Evolutionary conservation across 2,797 vertebrate species (phyloP).

Genomic region (Phrynocephalus forsythii): DNA sequence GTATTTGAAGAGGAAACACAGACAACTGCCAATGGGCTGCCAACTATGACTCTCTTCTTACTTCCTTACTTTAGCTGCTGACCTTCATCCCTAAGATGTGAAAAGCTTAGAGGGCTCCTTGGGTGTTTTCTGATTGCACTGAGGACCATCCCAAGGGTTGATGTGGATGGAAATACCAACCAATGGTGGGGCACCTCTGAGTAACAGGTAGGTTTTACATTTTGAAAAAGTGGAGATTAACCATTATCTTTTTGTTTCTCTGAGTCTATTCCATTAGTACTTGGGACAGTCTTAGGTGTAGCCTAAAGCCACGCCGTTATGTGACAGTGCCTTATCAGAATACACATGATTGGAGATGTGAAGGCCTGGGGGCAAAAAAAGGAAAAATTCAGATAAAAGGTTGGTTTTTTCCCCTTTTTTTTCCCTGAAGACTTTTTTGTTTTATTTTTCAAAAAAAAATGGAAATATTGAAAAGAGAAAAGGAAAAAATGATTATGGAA

Average conservation of each 20-base stretch:
- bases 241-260: not conserved
- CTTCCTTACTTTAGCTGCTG: not conserved
- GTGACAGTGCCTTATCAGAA: not conserved
- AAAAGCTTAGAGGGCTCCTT: not conserved
- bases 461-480: too few species aligned
- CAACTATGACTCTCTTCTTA: not conserved
- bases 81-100: not conserved
- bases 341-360: not conserved
- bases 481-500: too few species aligned
- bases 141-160: not conserved
- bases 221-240: not conserved
- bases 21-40: not conserved
- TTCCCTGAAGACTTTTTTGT: too few species aligned
- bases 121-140: not conserved
- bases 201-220: not conserved
- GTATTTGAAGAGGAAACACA: not conserved
- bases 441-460: too few species aligned
- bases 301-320: not conserved
- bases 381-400: too few species aligned
- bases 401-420: rapidly evolving
- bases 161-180: not conserved
- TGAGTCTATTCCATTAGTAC: not conserved
- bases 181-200: not conserved
- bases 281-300: not conserved
- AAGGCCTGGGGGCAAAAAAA: too few species aligned